Percentiles rank a stretch among this genome's conserved stretches.
Evolutionary conservation across 1,140 invertebrate species (phyloP).

Genomic region (Venturia canescens): DNA sequence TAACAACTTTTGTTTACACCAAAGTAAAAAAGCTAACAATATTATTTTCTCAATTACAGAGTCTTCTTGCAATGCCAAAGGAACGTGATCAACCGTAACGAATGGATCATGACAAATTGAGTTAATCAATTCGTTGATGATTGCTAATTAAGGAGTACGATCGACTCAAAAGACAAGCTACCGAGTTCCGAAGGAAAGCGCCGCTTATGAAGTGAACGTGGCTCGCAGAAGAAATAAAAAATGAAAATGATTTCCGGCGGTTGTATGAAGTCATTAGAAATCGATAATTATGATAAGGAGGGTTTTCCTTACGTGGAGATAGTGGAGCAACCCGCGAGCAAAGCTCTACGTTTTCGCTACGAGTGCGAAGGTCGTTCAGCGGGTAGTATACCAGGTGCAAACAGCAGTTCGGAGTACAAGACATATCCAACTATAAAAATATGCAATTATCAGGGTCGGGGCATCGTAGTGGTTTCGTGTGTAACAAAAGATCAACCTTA

Average conservation of each 20-base stretch:
- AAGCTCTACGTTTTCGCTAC: constrained; percentile 90
- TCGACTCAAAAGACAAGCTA: too few species aligned
- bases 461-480: constrained; percentile 92
- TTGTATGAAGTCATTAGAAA: not conserved
- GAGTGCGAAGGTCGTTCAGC: constrained; percentile 95
- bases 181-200: too few species aligned
- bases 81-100: not conserved
- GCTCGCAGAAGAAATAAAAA: not conserved
- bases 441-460: constrained; percentile 84
- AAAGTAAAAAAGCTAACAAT: too few species aligned
- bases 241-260: not conserved
- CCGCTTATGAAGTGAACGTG: not conserved
- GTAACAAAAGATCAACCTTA: constrained; percentile 93
- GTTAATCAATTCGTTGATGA: not conserved
- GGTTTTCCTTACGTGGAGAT: constrained; percentile 82
- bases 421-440: constrained; percentile 91
- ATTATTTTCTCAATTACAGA: not conserved
- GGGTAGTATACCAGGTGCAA: constrained; percentile 91
- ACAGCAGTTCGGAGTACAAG: constrained; percentile 89
- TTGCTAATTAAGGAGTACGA: too few species aligned
- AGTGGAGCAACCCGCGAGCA: constrained; percentile 90
- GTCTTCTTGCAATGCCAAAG: not conserved
- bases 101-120: not conserved
- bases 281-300: not conserved
- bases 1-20: too few species aligned